Evolutionary conservation across 2,113 vertebrate species (phyloP).

Genomic region (Ophiodon elongatus): DNA sequence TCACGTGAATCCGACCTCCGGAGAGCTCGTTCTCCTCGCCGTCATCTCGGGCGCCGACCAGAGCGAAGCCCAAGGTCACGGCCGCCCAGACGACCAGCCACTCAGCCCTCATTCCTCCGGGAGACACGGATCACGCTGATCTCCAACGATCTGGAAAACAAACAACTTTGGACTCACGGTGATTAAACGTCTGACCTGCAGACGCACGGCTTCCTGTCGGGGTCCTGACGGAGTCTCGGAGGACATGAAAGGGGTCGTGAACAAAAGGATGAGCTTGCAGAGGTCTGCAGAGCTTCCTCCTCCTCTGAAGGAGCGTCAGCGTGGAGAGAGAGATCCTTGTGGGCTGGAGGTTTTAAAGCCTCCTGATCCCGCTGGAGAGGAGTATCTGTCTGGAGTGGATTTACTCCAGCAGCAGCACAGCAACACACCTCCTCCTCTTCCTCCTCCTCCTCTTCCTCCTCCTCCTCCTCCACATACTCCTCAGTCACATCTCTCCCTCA

Average conservation of each 20-base stretch:
- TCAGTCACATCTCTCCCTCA: conserved; percentile 66
- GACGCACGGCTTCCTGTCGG: conserved; percentile 25
- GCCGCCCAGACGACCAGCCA: conserved; percentile 59
- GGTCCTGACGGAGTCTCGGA: conserved; percentile 22
- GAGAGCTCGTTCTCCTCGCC: conserved; percentile 13
- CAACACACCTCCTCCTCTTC: conserved; percentile 57
- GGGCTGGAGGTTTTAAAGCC: conserved; percentile 46
- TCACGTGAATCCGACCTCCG: conserved; percentile 32
- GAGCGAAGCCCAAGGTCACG: conserved; percentile 51
- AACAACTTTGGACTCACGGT: neutral
- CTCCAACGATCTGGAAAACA: conserved; percentile 28
- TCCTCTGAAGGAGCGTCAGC: conserved; percentile 14
- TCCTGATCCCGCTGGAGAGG: conserved; percentile 19
- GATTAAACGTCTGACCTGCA: conserved; percentile 67
- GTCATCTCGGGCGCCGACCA: conserved; percentile 44
- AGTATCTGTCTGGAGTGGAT: conserved; percentile 55
- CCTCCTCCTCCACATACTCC: conserved; percentile 37
- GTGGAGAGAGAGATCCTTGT: conserved; percentile 28
- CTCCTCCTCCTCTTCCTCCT: conserved; percentile 23
- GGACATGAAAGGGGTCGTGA: conserved; percentile 37
- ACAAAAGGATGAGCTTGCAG: conserved; percentile 37
- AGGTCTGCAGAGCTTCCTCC: conserved; percentile 43
- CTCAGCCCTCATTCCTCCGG: conserved; percentile 66
- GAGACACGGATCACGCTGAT: no score
- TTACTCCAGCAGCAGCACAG: conserved; percentile 44